A percentile compares a stretch with the other conserved stretches of the same genome.
These are phyloP conservation scores for Ancistrus triradiatus DNA, from an alignment of 2,113 vertebrate species.

Conservation along the genomic window DNA sequence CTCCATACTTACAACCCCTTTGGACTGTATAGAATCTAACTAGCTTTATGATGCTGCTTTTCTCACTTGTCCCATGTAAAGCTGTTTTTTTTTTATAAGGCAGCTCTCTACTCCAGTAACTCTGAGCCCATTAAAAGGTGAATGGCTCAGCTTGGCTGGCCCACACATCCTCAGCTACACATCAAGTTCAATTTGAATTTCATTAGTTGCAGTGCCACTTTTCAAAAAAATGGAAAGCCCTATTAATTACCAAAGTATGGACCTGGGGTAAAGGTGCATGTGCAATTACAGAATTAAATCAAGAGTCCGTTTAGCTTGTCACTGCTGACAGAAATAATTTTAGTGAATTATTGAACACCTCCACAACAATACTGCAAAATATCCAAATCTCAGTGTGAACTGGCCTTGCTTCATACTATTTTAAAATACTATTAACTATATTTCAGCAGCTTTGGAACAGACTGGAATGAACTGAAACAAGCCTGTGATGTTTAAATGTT, in stretches of 20 bases:
- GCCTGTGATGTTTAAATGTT: conserved; percentile 10
- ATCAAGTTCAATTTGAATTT: conserved; percentile 66
- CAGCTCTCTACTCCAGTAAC: conserved; percentile 29
- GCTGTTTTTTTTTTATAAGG: conserved; percentile 41
- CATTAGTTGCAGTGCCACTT: conserved; percentile 60
- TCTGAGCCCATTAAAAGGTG: conserved; percentile 35
- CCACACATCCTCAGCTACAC: conserved; percentile 52
- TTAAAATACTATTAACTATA: conserved; percentile 33
- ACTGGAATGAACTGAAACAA: neutral
- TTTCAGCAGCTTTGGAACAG: conserved; percentile 16
- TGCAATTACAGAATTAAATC: conserved; percentile 74
- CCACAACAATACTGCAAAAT: conserved; percentile 47
- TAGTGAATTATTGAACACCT: conserved; percentile 70
- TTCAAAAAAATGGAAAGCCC: conserved; percentile 60
- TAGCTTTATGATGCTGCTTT: too few relatives aligned
- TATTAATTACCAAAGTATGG: conserved; percentile 70
- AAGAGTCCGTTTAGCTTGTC: conserved; percentile 67
- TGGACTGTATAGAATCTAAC: too few relatives aligned
- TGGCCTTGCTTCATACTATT: conserved; percentile 21
- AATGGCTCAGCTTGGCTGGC: conserved; percentile 27
- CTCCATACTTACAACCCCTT: too few relatives aligned
- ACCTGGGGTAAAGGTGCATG: conserved; percentile 65
- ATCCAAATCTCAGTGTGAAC: conserved; percentile 21
- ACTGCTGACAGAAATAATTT: conserved; percentile 72
- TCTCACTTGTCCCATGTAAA: too few relatives aligned